Evolutionary conservation across 2,888 invertebrate genomes (phyloP), one percentile per base, ranked within the genome.

Genomic region (Ditylenchus weischeri): DNA sequence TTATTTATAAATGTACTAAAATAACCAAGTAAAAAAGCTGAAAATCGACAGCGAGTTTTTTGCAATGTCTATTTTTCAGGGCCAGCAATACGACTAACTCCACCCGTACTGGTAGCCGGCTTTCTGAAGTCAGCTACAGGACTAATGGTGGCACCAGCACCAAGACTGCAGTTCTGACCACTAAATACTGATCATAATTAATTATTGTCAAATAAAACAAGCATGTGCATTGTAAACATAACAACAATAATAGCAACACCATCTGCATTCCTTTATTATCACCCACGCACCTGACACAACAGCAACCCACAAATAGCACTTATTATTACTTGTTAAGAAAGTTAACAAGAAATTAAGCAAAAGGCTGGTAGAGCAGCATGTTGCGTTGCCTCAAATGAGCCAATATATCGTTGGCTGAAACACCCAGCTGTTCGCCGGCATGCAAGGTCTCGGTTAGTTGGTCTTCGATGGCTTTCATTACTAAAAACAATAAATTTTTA

Each of bases 361-460:
- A 54, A 5, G 23, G 54, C n/a, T 54, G 54, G 29, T 21, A 54
- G 21, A 54, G 36, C 59, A 19, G 2, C 23, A 43, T 29, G 59
- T 59, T 59, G 23, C 59, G 59, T n/a, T 36, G 66, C 49, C 78
- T 73, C 38, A 79, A 72, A 67, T 79, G 75, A 49, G 70, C 71
- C 47, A 79, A 71, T 50, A 81, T 79, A 65, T 81, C 79, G 57
- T 81, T 79, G 23, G 80, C 74, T 43, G 78, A 73, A 38, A 81
- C 74, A 54, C 81, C 81, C 43, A 81, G 76, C 35, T 74, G 72
- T 69, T 81, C 79, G 19, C 81, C 81, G 57, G 81, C 81, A 15
- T 72, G 74, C 18, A 81, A 70, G 51, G 80, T 78, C 63, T 79
- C 81, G 60, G 74, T 66, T 43, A 81, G 75, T 66, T 79, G 78